A percentile compares a stretch with the other conserved stretches of the same genome.
Conservation (phyloP, 2,113 vertebrate genomes). For the Macrotus californicus region DNA sequence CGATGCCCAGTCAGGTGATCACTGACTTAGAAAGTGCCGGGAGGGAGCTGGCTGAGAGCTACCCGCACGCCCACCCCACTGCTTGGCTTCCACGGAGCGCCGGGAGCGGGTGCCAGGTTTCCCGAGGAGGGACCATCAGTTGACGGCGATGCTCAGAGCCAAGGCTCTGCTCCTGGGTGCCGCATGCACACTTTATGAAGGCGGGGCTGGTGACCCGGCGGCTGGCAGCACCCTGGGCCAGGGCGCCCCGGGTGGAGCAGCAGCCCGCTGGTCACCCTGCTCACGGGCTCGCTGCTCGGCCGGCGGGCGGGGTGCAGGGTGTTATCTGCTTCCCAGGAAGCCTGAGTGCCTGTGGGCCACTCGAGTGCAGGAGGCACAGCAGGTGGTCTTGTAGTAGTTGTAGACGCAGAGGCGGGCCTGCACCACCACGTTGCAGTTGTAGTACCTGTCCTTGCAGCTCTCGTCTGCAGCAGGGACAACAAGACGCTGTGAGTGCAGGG, state of each 20-base stretch:
- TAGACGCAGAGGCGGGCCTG: slow-evolving; percentile 97
- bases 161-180: slow-evolving; percentile 53
- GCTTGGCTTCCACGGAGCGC: slow-evolving; percentile 35
- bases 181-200: slow-evolving; percentile 37
- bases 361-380: slow-evolving; percentile 90
- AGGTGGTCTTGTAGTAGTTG: slow-evolving; percentile 92
- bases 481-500: not conserved
- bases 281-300: not conserved
- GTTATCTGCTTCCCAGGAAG: slow-evolving; percentile 87
- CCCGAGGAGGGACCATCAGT: slow-evolving; percentile 30
- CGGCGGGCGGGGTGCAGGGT: not conserved
- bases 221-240: slow-evolving; percentile 20
- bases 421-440: slow-evolving; percentile 97
- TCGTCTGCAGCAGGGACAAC: slow-evolving; percentile 82
- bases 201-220: not conserved
- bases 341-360: slow-evolving; percentile 81
- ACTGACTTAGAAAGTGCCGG: not conserved
- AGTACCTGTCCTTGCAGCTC: slow-evolving; percentile 94
- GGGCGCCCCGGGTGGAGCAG: slow-evolving; percentile 2
- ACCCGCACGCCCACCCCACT: fast-evolving
- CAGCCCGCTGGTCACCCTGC: not conserved
- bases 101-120: slow-evolving; percentile 30
- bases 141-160: slow-evolving; percentile 26
- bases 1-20: not conserved
- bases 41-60: slow-evolving; percentile 3